Conservation (phyloP, 2,797 vertebrate species). For the Fistularia tabacaria region DNA sequence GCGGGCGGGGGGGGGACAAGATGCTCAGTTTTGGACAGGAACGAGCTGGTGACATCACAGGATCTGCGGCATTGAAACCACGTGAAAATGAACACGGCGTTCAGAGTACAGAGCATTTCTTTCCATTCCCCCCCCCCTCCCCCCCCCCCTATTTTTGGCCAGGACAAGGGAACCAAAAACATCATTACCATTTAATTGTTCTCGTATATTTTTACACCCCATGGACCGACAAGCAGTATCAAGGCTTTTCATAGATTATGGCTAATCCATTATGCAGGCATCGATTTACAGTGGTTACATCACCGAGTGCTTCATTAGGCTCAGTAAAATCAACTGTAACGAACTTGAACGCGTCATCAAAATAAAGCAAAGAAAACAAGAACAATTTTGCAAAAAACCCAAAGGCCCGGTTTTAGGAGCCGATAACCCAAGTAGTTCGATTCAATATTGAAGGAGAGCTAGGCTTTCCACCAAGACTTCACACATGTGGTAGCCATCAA, state of each 20-base stretch:
- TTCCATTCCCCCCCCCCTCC: not conserved
- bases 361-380: constrained; percentile 21
- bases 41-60: constrained; percentile 1
- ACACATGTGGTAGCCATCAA: constrained; percentile 72
- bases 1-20: not conserved
- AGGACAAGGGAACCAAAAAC: constrained; percentile 15
- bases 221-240: constrained; percentile 1
- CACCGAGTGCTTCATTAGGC: constrained; percentile 21
- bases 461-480: constrained; percentile 47
- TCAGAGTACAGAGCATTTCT: not conserved
- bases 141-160: constrained; percentile 7
- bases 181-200: constrained; percentile 2
- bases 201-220: constrained; percentile 5
- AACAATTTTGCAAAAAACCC: constrained; percentile 23
- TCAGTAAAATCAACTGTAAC: constrained; percentile 4
- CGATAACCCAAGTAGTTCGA: constrained; percentile 33
- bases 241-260: constrained; percentile 19
- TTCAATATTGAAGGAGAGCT: constrained; percentile 42
- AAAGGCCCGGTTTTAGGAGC: constrained; percentile 30
- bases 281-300: constrained; percentile 18
- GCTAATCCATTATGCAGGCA: constrained; percentile 20
- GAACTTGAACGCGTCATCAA: constrained; percentile 25
- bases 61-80: not conserved
- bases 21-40: not conserved
- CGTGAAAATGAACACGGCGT: constrained; percentile 12